Evolutionary conservation across 2,113 vertebrate genomes (phyloP).

Genomic region (Callipepla squamata): DNA sequence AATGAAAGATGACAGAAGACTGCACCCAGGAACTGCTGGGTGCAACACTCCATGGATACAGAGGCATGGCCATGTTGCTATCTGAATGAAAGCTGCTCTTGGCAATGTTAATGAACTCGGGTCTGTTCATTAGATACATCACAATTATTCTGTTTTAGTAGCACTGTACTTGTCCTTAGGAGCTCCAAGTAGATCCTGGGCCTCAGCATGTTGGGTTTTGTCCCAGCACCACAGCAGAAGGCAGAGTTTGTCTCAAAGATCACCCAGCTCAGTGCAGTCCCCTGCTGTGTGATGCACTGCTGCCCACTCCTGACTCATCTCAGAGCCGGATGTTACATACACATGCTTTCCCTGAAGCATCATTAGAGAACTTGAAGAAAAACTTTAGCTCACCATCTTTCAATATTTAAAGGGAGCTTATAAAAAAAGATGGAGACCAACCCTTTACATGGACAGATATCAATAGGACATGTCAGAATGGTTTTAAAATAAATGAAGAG

Average conservation of each 20-base stretch:
- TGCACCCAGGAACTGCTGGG: neutral
- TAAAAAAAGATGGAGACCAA: neutral
- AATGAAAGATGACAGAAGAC: neutral
- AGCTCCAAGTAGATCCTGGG: neutral
- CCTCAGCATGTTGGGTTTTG: fast-evolving
- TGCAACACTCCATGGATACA: neutral
- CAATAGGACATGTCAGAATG: neutral
- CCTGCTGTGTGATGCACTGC: neutral
- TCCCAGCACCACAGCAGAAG: neutral
- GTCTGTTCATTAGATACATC: neutral
- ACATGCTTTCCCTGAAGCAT: neutral
- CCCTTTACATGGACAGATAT: neutral
- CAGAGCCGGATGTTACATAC: neutral
- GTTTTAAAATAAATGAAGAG: neutral
- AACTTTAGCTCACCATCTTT: fast-evolving
- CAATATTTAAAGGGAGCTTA: neutral
- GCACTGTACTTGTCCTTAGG: neutral
- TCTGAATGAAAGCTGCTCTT: neutral
- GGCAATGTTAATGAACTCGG: neutral
- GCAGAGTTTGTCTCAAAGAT: neutral
- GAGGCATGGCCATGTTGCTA: fast-evolving
- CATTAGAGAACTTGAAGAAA: neutral
- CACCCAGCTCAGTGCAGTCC: neutral
- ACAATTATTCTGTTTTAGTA: neutral
- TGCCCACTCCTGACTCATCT: neutral